Percentiles rank a stretch among this genome's conserved stretches.
These are phyloP conservation scores for Drosophila kuntzei DNA, from an alignment of 2,888 invertebrate species.

Conservation along the genomic window DNA sequence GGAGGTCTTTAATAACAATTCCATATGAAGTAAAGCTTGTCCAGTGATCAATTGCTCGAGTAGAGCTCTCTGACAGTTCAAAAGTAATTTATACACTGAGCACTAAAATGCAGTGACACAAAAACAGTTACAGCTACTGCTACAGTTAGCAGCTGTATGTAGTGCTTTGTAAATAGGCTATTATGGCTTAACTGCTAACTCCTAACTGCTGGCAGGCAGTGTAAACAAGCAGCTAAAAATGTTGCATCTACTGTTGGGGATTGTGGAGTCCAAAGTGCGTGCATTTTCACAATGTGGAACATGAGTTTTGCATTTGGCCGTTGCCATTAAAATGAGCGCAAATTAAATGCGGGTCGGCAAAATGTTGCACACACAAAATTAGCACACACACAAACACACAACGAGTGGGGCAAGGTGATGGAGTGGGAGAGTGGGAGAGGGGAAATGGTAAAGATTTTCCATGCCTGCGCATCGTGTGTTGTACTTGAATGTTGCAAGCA, in stretches of 20 bases:
- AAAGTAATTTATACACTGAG: constrained; percentile 41
- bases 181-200: constrained; percentile 28
- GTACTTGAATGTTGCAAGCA: constrained; percentile 72
- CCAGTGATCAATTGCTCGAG: constrained; percentile 25
- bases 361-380: constrained; percentile 78
- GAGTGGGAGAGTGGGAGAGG: background rate
- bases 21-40: background rate
- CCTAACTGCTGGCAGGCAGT: constrained; percentile 50
- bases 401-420: background rate
- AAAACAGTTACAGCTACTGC: constrained; percentile 13
- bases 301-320: constrained; percentile 81
- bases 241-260: constrained; percentile 26
- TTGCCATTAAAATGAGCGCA: constrained; percentile 80
- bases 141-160: constrained; percentile 23
- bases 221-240: constrained; percentile 70
- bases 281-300: constrained; percentile 70
- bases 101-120: constrained; percentile 3
- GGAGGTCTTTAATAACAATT: constrained; percentile 4
- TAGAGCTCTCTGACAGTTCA: constrained; percentile 4
- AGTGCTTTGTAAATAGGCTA: constrained; percentile 36
- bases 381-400: constrained; percentile 68
- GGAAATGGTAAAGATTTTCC: constrained; percentile 22
- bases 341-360: constrained; percentile 82
- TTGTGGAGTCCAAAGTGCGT: constrained; percentile 63
- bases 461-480: constrained; percentile 51